Conservation (phyloP, 2,113 vertebrate species). For the Acrocephalus arundinaceus region DNA sequence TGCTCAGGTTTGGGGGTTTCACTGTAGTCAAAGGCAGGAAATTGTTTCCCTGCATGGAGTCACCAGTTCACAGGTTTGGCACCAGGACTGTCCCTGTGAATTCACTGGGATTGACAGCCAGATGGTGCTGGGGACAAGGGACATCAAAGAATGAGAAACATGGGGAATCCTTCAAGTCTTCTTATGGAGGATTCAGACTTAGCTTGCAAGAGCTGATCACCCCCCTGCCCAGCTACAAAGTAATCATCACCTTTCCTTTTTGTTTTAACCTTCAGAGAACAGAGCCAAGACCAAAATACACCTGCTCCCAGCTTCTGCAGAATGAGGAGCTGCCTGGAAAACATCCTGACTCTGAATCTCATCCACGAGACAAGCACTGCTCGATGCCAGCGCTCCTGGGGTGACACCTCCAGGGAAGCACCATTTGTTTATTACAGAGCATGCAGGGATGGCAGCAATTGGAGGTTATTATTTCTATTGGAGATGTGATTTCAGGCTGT, state of each 20-base stretch:
- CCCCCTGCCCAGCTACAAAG: background rate
- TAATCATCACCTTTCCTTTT: background rate
- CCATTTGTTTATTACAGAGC: background rate
- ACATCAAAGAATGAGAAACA: background rate
- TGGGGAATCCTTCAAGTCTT: background rate
- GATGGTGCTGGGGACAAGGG: background rate
- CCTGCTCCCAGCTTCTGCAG: background rate
- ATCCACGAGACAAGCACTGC: rapidly evolving
- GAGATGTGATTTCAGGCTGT: constrained; percentile 6
- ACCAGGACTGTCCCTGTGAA: background rate
- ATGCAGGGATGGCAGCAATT: background rate
- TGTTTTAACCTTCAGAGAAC: background rate
- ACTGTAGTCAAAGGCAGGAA: background rate
- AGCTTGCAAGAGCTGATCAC: background rate
- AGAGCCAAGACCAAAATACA: rapidly evolving
- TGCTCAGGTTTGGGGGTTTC: background rate
- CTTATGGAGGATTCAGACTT: background rate
- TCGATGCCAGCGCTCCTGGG: rapidly evolving
- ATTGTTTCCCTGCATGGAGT: background rate
- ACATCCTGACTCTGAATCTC: background rate
- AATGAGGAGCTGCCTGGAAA: background rate
- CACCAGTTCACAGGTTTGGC: background rate
- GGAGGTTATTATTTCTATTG: background rate
- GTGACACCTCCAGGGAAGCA: background rate
- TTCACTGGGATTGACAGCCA: background rate